Evolutionary conservation across 2,797 vertebrate genomes (phyloP).

Genomic region (Glyptemys insculpta): DNA sequence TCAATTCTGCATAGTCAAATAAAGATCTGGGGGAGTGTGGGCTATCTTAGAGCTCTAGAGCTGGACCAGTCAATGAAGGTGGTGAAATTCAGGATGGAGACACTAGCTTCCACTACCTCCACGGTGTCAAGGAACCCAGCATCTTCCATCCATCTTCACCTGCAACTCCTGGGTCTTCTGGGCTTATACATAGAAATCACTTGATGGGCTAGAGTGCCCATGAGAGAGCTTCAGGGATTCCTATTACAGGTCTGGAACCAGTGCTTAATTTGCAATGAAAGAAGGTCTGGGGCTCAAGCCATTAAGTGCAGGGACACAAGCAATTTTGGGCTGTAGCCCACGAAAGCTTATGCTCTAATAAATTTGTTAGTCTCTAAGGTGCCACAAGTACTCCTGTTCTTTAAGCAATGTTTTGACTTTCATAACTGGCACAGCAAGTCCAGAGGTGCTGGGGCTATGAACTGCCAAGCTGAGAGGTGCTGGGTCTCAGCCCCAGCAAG

Average conservation of each 20-base stretch:
- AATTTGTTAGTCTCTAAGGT: too few species aligned
- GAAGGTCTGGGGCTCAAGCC: too few species aligned
- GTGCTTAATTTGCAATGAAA: too few species aligned
- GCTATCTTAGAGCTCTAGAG: neutral
- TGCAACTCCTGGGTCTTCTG: fast-evolving
- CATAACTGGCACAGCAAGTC: too few species aligned
- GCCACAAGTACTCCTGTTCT: too few species aligned
- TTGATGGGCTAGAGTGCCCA: neutral
- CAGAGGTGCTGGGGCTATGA: too few species aligned
- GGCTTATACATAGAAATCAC: neutral
- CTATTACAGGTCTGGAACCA: neutral
- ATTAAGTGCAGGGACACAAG: too few species aligned
- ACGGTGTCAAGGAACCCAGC: neutral
- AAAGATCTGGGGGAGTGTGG: neutral
- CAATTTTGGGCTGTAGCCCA: too few species aligned
- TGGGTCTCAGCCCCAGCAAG: too few species aligned
- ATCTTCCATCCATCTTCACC: neutral
- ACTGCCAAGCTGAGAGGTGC: too few species aligned
- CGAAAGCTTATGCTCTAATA: too few species aligned
- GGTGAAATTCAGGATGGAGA: neutral
- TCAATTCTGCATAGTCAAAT: neutral
- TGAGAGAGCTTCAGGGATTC: neutral
- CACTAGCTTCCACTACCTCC: neutral
- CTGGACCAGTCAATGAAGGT: neutral
- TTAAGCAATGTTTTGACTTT: too few species aligned